These are phyloP conservation scores for Mesorhabditis sp. DNA, from an alignment of 2,888 invertebrate genomes.

Conservation along the genomic window DNA sequence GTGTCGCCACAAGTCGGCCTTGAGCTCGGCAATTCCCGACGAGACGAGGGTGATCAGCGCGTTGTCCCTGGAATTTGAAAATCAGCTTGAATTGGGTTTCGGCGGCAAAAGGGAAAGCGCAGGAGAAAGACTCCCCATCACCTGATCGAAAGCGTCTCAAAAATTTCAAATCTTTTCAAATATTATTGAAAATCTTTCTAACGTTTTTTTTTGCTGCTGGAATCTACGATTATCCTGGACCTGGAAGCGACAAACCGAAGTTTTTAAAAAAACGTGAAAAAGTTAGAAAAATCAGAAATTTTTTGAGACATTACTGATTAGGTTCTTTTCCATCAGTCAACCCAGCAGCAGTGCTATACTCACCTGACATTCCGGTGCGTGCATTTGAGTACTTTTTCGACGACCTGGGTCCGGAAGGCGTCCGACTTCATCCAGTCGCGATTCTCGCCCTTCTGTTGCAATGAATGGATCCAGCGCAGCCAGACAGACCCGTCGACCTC, in stretches of 20 bases:
- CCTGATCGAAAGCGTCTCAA: no score
- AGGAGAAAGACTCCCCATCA: no score
- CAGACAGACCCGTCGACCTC: conserved; percentile 45
- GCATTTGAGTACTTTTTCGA: conserved; percentile 28
- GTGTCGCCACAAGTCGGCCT: conserved; percentile 28
- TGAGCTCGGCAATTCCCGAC: conserved; percentile 67
- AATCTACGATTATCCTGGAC: no score
- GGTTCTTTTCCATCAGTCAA: not conserved
- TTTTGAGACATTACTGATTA: no score
- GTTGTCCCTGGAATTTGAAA: conserved; percentile 76
- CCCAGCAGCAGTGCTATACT: not conserved
- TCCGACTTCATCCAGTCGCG: conserved; percentile 26
- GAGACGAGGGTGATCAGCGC: conserved; percentile 87
- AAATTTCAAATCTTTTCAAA: no score
- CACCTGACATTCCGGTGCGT: conserved; percentile 24
- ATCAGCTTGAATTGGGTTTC: not conserved
- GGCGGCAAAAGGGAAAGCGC: no score
- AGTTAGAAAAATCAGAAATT: no score
- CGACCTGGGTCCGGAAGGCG: conserved; percentile 24
- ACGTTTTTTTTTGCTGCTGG: not conserved
- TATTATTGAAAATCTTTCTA: not conserved
- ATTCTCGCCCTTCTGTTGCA: conserved; percentile 15
- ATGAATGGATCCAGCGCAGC: conserved; percentile 38
- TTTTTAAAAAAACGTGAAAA: not conserved
- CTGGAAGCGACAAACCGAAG: no score